Evolutionary conservation across 2,888 invertebrate genomes (phyloP).

Genomic region (Zelleria hepariella): DNA sequence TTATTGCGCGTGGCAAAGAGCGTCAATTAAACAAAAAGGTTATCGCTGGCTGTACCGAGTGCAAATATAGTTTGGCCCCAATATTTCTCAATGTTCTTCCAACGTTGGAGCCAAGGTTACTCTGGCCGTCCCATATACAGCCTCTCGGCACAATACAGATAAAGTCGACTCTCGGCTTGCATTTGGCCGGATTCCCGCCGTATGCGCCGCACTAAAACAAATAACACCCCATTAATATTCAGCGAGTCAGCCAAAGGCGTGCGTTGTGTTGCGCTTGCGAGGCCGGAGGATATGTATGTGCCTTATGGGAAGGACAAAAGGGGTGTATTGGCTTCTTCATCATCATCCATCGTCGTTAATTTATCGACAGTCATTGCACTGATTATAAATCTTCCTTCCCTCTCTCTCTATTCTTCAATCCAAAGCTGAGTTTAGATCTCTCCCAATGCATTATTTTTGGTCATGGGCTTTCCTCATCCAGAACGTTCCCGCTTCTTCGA

Average conservation of each 20-base stretch:
- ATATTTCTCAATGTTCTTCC: neutral
- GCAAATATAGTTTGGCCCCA: neutral
- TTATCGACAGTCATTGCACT: no score
- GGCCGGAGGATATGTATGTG: neutral
- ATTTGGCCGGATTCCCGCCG: slow-evolving; percentile 48
- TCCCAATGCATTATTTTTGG: no score
- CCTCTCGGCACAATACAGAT: no score
- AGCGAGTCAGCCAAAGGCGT: slow-evolving; percentile 35
- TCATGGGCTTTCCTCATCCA: no score
- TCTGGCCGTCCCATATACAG: slow-evolving; percentile 21
- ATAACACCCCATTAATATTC: slow-evolving; percentile 51
- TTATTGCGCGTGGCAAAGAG: no score
- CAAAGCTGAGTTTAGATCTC: no score
- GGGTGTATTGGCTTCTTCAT: no score
- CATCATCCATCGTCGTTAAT: no score
- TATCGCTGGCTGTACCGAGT: neutral
- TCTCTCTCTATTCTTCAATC: no score
- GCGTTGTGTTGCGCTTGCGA: slow-evolving; percentile 7
- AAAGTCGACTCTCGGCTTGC: slow-evolving; percentile 22
- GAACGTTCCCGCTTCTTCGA: no score
- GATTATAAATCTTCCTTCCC: no score
- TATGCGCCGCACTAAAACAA: slow-evolving; percentile 35
- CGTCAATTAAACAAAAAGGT: no score
- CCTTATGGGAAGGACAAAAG: neutral
- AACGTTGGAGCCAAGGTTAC: slow-evolving; percentile 12